Conservation (phyloP, 1,140 invertebrate genomes). For the Apis dorsata region DNA sequence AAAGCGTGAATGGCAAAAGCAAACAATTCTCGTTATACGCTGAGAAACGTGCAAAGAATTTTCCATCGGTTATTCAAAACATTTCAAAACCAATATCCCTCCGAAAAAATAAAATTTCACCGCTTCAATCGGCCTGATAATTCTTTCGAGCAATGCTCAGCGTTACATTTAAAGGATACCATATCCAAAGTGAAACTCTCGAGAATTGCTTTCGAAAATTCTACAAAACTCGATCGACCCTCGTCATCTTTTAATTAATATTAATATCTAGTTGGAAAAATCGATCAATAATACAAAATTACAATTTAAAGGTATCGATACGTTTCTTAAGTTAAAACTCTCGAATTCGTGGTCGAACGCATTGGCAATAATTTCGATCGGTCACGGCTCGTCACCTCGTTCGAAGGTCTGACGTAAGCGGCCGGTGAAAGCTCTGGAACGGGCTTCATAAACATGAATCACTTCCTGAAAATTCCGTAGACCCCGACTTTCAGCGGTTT, state of each 20-base stretch:
- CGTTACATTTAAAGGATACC: too few species aligned
- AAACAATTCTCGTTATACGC: not conserved
- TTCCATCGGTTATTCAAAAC: not conserved
- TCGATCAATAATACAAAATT: too few species aligned
- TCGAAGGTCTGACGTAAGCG: constrained; percentile 49
- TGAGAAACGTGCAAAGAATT: not conserved
- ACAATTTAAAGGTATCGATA: too few species aligned
- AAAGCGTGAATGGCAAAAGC: not conserved
- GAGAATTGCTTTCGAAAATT: too few species aligned
- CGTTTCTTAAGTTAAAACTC: too few species aligned
- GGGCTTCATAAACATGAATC: constrained; percentile 40
- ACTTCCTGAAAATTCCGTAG: constrained; percentile 59
- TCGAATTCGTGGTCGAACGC: too few species aligned
- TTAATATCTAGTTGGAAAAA: too few species aligned
- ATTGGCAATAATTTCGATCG: constrained; percentile 28
- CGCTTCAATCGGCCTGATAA: not conserved
- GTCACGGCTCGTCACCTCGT: constrained; percentile 46
- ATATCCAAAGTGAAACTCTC: too few species aligned
- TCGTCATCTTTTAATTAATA: too few species aligned
- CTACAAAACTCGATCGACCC: too few species aligned
- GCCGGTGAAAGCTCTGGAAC: constrained; percentile 53
- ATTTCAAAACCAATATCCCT: not conserved
- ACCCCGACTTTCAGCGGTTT: constrained; percentile 24
- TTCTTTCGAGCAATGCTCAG: not conserved
- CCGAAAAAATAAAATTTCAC: not conserved